Percentiles rank a stretch among this genome's conserved stretches.
Evolutionary conservation across 2,113 vertebrate species (phyloP).

Genomic region (Calyptommatus sinebrachiatus): DNA sequence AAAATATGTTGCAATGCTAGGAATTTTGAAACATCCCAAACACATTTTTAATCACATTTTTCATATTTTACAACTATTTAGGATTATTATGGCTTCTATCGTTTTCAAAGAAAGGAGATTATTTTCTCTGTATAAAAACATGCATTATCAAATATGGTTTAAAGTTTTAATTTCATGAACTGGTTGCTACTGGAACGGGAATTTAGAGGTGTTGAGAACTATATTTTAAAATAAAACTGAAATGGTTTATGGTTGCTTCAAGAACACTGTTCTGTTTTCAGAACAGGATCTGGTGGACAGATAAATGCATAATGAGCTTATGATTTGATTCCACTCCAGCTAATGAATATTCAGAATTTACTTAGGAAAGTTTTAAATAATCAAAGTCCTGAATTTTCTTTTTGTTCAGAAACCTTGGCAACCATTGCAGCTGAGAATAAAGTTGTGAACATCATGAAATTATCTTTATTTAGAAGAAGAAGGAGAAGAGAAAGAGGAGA

Average conservation of each 20-base stretch:
- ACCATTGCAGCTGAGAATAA: neutral
- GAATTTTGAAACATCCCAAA: neutral
- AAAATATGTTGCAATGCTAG: neutral
- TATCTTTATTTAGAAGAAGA: neutral
- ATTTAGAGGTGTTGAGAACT: neutral
- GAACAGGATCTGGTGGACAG: neutral
- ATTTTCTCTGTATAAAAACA: neutral
- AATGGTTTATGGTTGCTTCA: neutral
- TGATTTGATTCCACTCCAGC: neutral
- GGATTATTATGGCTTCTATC: neutral
- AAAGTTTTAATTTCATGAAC: neutral
- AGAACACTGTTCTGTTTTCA: too few relatives aligned
- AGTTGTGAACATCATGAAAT: neutral
- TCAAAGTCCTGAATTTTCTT: neutral
- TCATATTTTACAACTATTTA: neutral
- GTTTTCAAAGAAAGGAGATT: conserved; percentile 19
- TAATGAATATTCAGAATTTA: neutral
- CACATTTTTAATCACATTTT: neutral
- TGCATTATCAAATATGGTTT: neutral
- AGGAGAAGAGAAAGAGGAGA: too few relatives aligned
- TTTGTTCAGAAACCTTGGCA: neutral
- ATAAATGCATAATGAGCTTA: too few relatives aligned
- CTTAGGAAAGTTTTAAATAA: neutral
- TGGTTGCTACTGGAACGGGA: fast-evolving
- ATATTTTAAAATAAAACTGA: conserved; percentile 8